phyloP scores from a whole-genome alignment of 2,113 vertebrate genomes.

The Rhombomys opimus region DNA sequence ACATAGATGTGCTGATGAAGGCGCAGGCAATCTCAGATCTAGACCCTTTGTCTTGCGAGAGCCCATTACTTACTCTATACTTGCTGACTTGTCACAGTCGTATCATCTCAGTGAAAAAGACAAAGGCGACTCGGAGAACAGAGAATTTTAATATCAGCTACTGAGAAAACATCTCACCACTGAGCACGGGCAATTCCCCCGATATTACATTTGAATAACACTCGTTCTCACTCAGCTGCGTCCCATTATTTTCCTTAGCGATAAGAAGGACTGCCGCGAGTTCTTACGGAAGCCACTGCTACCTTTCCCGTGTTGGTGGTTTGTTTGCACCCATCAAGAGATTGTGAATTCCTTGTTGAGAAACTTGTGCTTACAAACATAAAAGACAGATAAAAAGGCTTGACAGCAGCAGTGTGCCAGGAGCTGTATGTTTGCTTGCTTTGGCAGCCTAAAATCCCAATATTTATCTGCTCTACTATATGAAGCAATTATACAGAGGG shows the following conservation, averaged over 20 bases:
- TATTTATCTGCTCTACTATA: not conserved
- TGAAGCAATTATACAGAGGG: not conserved
- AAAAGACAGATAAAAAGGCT: constrained; percentile 47
- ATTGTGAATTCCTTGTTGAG: constrained; percentile 46
- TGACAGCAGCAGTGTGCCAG: not conserved
- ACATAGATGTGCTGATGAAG: not conserved
- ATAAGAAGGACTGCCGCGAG: constrained; percentile 16
- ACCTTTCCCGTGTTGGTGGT: not conserved
- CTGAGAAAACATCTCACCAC: not conserved
- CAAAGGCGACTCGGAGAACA: constrained; percentile 11
- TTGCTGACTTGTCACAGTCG: not conserved
- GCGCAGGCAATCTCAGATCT: not conserved
- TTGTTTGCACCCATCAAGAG: constrained; percentile 31
- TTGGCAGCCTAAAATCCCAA: constrained; percentile 21
- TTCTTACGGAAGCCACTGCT: constrained; percentile 24
- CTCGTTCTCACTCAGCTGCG: constrained; percentile 4
- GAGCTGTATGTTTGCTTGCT: constrained; percentile 28
- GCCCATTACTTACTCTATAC: not conserved
- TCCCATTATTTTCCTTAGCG: constrained; percentile 31
- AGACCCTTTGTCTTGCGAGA: not conserved
- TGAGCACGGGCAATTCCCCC: not conserved
- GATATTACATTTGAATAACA: constrained; percentile 25
- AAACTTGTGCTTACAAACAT: constrained; percentile 19
- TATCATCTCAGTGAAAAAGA: not conserved
- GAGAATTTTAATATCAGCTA: not conserved